Evolutionary conservation across 2,888 invertebrate species (phyloP), one percentile per base, ranked within the genome.

Genomic region (Eutolmus rufibarbis): DNA sequence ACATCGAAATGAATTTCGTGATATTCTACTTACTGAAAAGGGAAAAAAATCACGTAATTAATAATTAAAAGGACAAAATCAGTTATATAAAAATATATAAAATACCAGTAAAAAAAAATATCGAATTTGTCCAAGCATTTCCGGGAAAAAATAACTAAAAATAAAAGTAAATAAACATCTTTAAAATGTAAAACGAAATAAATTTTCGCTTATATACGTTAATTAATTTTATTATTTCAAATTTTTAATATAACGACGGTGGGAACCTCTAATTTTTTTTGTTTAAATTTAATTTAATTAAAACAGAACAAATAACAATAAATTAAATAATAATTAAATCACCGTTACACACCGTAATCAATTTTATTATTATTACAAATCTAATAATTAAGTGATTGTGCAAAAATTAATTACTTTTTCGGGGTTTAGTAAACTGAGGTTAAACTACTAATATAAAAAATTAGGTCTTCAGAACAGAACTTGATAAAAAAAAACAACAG

Each of bases 91-190:
- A 57, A 57, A 57, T 57, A 16, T 37, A 76, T 76, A 8, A 76
- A 76, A 76, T 76, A 76, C 76, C 19, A 84, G 43, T 46, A 46
- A 84, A 74, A 43, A n/a, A 8, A 40, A 40, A 40, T 12, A 82
- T 82, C 82, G 82, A 82, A 82, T 82, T 57, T 57, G 82, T 82
- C 82, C 57, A 56, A 79, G 16, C 51, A 82, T 82, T 82, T 82
- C 82, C 82, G 82, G 82, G 82, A 82, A 82, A 82, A 46, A 34
- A 81, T n/a, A 37, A 43, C 43, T 43, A 19, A 12, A 1, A 82
- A 82, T 66, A 34, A 57, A 28, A 28, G 66, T 12, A 66, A 66
- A 23, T 28, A 28, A 66, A 37, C 76, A 76, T 40, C 76, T 76
- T 66, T 37, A 37, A 76, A 31, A 76, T 9, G 8, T 19, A 66